These are phyloP conservation scores for Mystacornis crossleyi DNA, from an alignment of 2,113 vertebrate genomes.

Conservation along the genomic window DNA sequence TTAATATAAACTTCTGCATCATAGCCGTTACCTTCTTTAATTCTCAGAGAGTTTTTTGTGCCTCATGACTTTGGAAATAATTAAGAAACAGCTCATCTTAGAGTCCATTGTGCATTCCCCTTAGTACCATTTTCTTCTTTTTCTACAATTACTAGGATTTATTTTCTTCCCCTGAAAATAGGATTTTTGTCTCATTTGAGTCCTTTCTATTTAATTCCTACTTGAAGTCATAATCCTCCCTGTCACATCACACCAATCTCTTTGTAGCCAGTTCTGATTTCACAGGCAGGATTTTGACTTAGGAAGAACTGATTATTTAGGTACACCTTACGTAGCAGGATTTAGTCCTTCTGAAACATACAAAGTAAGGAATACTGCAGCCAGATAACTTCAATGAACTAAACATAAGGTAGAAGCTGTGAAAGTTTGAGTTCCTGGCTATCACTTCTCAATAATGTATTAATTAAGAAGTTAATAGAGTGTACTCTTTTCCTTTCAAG, in stretches of 20 bases:
- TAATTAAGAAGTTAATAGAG: background rate
- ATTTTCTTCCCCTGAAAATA: conserved; percentile 44
- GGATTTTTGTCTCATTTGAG: conserved; percentile 35
- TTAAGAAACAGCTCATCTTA: conserved; percentile 25
- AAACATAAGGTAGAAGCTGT: background rate
- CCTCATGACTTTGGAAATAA: background rate
- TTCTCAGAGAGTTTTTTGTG: background rate
- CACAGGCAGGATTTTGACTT: conserved; percentile 47
- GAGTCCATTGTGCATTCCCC: background rate
- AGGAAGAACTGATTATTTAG: conserved; percentile 17
- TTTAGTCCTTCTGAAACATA: background rate
- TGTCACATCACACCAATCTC: conserved; percentile 44
- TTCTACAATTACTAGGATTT: conserved; percentile 48
- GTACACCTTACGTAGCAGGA: background rate
- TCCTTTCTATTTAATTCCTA: conserved; percentile 41
- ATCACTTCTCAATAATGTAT: background rate
- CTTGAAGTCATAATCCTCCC: conserved; percentile 57
- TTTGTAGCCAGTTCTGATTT: conserved; percentile 51
- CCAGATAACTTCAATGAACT: background rate
- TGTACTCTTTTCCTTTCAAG: background rate
- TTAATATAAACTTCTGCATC: background rate
- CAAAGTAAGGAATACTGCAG: background rate
- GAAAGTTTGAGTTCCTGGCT: background rate
- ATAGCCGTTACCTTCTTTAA: background rate
- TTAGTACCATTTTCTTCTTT: background rate